Conservation (phyloP, 2,888 invertebrate species). For the Acronicta aceris region DNA sequence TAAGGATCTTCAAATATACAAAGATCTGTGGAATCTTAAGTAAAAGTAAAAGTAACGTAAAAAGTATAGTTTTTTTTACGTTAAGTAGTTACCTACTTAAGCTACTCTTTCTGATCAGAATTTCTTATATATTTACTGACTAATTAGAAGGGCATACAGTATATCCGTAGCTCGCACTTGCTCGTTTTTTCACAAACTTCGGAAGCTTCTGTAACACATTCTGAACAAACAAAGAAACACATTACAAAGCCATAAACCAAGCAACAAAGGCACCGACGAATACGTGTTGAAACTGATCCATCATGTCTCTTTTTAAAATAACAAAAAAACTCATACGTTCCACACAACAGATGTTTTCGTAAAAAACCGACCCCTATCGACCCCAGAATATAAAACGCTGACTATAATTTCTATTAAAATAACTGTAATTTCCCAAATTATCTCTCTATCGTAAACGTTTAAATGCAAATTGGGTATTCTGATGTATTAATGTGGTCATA, state of each 20-base stretch:
- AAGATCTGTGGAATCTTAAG: slow-evolving; percentile 14
- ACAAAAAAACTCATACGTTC: slow-evolving; percentile 85
- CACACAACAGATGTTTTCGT: slow-evolving; percentile 87
- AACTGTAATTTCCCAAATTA: slow-evolving; percentile 83
- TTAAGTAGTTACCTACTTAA: not conserved
- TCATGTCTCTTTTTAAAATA: slow-evolving; percentile 89
- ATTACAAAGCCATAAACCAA: slow-evolving; percentile 87
- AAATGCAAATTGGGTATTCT: slow-evolving; percentile 85
- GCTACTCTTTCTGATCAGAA: not conserved
- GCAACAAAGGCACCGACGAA: slow-evolving; percentile 87
- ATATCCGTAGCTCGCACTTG: slow-evolving; percentile 45
- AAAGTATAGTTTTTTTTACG: too few species aligned
- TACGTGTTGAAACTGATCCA: slow-evolving; percentile 89
- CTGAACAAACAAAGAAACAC: slow-evolving; percentile 88
- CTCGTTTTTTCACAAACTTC: slow-evolving; percentile 70
- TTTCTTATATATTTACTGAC: not conserved
- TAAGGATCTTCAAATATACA: slow-evolving; percentile 46
- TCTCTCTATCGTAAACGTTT: slow-evolving; percentile 80
- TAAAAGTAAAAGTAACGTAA: too few species aligned
- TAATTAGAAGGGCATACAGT: slow-evolving; percentile 32
- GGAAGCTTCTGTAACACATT: slow-evolving; percentile 81
- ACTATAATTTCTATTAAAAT: slow-evolving; percentile 83
- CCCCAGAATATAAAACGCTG: slow-evolving; percentile 73
- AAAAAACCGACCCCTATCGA: slow-evolving; percentile 84
- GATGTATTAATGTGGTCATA: slow-evolving; percentile 80